Evolutionary conservation across 2,113 vertebrate genomes (phyloP).

Genomic region (Pelvicachromis taeniatus): DNA sequence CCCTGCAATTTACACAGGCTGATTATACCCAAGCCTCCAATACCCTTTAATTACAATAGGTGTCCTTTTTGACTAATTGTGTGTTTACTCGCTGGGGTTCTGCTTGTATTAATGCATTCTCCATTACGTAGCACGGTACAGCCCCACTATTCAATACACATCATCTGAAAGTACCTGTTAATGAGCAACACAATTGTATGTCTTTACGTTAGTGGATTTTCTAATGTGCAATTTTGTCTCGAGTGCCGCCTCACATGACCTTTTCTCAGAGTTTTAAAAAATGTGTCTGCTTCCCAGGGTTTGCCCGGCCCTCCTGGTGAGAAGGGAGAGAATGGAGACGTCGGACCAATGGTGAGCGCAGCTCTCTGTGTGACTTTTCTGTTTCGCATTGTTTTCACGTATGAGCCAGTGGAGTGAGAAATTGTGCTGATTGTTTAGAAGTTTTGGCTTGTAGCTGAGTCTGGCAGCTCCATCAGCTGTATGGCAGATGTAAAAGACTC

Average conservation of each 20-base stretch:
- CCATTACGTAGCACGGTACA: not conserved
- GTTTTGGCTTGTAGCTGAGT: not conserved
- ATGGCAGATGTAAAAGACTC: not conserved
- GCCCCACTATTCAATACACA: conserved; percentile 7
- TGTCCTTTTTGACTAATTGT: conserved; percentile 68
- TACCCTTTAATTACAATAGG: conserved; percentile 67
- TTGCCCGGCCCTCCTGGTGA: conserved; percentile 95
- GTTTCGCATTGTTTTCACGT: not conserved
- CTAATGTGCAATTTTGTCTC: not conserved
- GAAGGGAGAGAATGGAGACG: conserved; percentile 97
- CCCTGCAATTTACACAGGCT: conserved; percentile 61
- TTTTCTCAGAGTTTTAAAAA: conserved; percentile 5
- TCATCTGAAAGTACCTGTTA: conserved; percentile 19
- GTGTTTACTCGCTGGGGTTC: conserved; percentile 43
- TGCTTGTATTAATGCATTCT: conserved; percentile 40
- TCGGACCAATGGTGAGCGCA: conserved; percentile 90
- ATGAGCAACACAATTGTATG: conserved; percentile 21
- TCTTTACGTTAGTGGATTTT: not conserved
- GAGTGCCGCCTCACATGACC: not conserved
- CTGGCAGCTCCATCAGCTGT: not conserved
- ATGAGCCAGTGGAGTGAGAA: not conserved
- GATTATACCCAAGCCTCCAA: conserved; percentile 54
- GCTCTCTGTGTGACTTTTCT: not conserved
- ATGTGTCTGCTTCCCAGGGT: conserved; percentile 74
- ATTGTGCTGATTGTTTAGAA: conserved; percentile 4